phyloP scores from a whole-genome alignment of 2,113 vertebrate species.

The Sorex araneus region DNA sequence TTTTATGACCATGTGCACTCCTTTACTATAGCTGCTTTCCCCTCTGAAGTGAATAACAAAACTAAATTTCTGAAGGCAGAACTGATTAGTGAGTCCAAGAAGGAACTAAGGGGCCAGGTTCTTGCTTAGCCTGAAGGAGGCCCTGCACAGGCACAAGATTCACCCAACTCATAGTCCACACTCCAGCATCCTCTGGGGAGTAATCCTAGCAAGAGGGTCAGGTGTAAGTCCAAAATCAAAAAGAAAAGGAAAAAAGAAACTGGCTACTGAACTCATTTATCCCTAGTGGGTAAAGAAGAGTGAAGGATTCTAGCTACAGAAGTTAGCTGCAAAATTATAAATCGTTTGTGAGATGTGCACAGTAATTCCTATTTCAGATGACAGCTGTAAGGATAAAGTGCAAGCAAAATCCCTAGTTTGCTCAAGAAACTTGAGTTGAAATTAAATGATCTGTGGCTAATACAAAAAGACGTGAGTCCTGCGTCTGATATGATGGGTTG shows the following conservation, averaged over 20 bases:
- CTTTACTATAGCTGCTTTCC: too few species aligned
- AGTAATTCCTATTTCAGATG: constrained; percentile 19
- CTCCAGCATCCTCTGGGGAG: too few species aligned
- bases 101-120: too few species aligned
- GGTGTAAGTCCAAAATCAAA: neutral
- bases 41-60: too few species aligned
- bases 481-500: constrained; percentile 33
- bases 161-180: too few species aligned
- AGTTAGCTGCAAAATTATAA: constrained; percentile 37
- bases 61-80: too few species aligned
- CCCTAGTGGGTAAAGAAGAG: constrained; percentile 15
- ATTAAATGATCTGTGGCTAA: constrained; percentile 51
- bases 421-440: constrained; percentile 53
- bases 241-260: neutral
- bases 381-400: neutral
- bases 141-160: too few species aligned
- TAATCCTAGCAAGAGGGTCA: too few species aligned
- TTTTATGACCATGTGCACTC: too few species aligned
- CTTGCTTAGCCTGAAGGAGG: too few species aligned
- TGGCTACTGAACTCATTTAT: constrained; percentile 4
- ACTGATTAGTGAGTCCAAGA: too few species aligned
- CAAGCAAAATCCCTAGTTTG: neutral
- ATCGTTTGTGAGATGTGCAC: neutral
- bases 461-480: neutral
- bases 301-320: constrained; percentile 6